These are phyloP conservation scores for Danio aesculapii DNA, from an alignment of 2,797 vertebrate genomes.

Conservation along the genomic window DNA sequence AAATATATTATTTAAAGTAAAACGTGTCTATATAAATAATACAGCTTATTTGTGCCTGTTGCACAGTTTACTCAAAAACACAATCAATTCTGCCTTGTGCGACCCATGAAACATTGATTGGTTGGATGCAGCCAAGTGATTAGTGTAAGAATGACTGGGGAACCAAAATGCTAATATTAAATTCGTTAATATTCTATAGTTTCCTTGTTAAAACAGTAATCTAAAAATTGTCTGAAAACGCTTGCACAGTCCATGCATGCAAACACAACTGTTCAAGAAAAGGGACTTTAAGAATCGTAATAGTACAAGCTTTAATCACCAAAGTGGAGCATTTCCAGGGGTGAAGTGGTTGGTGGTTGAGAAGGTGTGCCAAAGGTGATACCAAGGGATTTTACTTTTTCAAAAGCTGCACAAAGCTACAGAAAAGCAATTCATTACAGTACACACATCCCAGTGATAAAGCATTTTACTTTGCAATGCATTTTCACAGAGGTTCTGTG, in stretches of 20 bases:
- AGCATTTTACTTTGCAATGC: constrained; percentile 54
- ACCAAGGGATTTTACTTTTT: constrained; percentile 56
- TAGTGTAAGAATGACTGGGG: constrained; percentile 38
- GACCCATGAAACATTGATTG: constrained; percentile 36
- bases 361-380: constrained; percentile 46
- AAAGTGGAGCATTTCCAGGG: constrained; percentile 52
- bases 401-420: constrained; percentile 57
- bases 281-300: constrained; percentile 54
- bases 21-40: too few species aligned
- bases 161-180: constrained; percentile 31
- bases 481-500: constrained; percentile 44
- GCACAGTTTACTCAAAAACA: too few species aligned
- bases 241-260: constrained; percentile 52
- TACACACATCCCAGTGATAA: constrained; percentile 47
- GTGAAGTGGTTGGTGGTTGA: not conserved
- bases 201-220: constrained; percentile 58
- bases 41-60: too few species aligned
- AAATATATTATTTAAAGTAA: too few species aligned
- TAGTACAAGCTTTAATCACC: constrained; percentile 52
- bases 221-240: constrained; percentile 59
- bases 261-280: constrained; percentile 60
- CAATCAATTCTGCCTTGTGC: too few species aligned
- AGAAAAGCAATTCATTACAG: constrained; percentile 52
- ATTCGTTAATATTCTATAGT: constrained; percentile 48
- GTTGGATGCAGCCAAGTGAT: constrained; percentile 65